Base-by-base conservation (phyloP, 2,888 invertebrate species). In the Dicyrtoma fusca region DNA sequence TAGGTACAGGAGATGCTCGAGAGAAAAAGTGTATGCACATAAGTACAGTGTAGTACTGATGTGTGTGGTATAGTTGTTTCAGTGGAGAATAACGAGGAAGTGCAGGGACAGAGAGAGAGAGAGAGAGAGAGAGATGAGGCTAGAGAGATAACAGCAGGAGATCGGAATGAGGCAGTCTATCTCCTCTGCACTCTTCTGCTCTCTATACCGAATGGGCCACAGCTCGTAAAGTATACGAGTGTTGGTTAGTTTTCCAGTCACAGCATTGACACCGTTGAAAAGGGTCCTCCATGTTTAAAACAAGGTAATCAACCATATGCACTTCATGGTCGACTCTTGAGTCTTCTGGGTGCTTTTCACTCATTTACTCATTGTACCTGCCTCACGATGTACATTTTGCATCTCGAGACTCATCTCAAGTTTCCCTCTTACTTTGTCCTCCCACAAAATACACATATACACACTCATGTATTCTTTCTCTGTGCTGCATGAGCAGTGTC, bases 221-320 rank as follows among this genome's bases (percentile, higher is more conserved):
- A n/a, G n/a, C n/a, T n/a, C n/a, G 21, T 42, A 44, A 21, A 21
- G n/a, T 34, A 23, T n/a, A 21, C 13, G 57, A 57, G 57, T 61
- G 42, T 42, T 17, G 61, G 44, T 44, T n/a, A 17, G 21, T 21
- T 53, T 19, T 53, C 53, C 21, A 53, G 19, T 21, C 17, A 19
- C 53, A 19, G 21, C 53, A 53, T 21, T 21, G 13, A 55, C 55
- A 55, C 21, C 6, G 21, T 17, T 17, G 53, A 53, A 53, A 63
- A 63, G 62, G 62, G 62, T 63, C 62, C 64, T 64, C 64, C 45
- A 49, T 64, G 47, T 25, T 47, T 45, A 57, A 42, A 45, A 69
- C 69, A 69, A 69, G 69, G 69, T 47, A 69, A 69, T 59, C 57
- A 69, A 57, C 57, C 69, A 57, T 69, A 59, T 26, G 3, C 44